Conservation (phyloP, 2,797 vertebrate species). For the Acanthornis magna region DNA sequence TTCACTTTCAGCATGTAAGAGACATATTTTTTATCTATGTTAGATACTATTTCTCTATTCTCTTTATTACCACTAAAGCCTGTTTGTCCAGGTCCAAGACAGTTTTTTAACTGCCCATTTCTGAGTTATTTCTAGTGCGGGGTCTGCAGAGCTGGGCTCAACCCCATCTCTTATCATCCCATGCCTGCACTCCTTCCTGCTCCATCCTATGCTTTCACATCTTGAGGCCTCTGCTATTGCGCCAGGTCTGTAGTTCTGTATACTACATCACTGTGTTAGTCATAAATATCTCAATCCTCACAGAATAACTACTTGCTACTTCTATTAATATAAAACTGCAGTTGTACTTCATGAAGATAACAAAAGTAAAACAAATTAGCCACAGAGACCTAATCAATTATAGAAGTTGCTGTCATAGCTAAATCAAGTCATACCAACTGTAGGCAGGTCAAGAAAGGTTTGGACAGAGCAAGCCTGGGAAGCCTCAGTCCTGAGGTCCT, state of each 20-base stretch:
- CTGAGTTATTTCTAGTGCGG: neutral
- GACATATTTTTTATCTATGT: accelerated
- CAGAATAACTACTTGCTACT: neutral
- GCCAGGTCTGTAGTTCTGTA: neutral
- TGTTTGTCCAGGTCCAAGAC: neutral
- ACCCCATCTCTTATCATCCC: neutral
- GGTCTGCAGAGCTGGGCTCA: neutral
- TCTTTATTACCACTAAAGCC: neutral
- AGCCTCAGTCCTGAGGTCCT: neutral
- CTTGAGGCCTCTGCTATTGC: neutral
- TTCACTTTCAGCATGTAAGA: neutral
- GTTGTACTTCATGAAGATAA: neutral
- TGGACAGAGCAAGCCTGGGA: neutral
- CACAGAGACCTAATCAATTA: neutral
- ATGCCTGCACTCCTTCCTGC: neutral
- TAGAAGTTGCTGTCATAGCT: neutral
- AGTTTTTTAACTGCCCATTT: neutral
- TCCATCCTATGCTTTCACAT: neutral
- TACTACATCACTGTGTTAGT: neutral
- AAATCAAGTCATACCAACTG: neutral
- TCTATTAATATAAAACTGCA: neutral
- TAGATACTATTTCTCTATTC: neutral
- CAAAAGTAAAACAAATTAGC: neutral
- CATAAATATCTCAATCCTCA: neutral
- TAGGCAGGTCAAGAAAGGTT: neutral